A percentile compares a stretch with the other conserved stretches of the same genome.
These are phyloP conservation scores for Phymorhynchus buccinoides DNA, from an alignment of 1,140 invertebrate genomes.

Conservation along the genomic window DNA sequence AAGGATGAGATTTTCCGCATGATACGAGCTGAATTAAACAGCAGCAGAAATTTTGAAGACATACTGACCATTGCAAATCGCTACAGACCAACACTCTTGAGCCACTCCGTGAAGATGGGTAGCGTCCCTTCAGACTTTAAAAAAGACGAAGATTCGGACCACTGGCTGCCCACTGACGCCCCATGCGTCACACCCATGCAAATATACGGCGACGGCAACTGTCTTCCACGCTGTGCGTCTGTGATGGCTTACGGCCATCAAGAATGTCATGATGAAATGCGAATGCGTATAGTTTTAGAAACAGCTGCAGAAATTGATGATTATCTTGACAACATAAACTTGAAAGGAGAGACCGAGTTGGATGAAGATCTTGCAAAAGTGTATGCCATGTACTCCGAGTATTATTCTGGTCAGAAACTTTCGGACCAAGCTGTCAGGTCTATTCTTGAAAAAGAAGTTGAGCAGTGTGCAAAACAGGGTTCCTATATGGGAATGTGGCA, in stretches of 20 bases:
- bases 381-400: background rate
- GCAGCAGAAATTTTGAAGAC: too few relatives aligned
- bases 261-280: background rate
- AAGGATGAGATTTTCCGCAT: too few relatives aligned
- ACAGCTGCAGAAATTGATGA: background rate
- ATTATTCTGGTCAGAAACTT: background rate
- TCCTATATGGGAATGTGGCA: background rate
- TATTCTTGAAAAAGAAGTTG: background rate
- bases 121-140: too few relatives aligned
- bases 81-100: too few relatives aligned
- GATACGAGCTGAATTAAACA: too few relatives aligned
- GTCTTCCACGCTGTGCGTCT: background rate
- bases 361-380: background rate
- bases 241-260: background rate
- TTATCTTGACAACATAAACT: constrained; percentile 72
- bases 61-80: too few relatives aligned
- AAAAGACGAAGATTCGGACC: too few relatives aligned
- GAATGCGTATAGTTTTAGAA: background rate
- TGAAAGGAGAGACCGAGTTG: background rate
- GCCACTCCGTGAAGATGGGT: too few relatives aligned
- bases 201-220: background rate
- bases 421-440: background rate
- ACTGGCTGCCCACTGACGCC: too few relatives aligned
- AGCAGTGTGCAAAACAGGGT: background rate
- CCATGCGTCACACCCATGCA: background rate